phyloP scores from a whole-genome alignment of 2,888 invertebrate genomes.

The Orthosia gracilis region DNA sequence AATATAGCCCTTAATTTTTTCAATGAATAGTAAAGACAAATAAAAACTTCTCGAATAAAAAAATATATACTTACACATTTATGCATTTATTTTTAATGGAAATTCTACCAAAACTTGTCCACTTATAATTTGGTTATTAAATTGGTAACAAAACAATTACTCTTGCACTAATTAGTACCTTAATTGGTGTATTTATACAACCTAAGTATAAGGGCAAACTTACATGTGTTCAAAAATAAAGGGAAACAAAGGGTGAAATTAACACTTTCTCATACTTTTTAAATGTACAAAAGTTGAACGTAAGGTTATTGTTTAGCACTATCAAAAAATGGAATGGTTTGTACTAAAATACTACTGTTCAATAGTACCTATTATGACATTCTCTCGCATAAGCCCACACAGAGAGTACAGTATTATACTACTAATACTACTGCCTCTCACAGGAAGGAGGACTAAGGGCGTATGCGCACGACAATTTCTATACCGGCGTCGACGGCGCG shows the following conservation, averaged over 20 bases:
- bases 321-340: too few relatives aligned
- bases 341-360: too few relatives aligned
- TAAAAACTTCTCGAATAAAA: slow-evolving; percentile 1
- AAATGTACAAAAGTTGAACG: too few relatives aligned
- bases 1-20: not conserved
- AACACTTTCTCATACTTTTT: not conserved
- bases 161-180: not conserved
- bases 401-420: too few relatives aligned
- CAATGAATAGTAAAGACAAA: not conserved
- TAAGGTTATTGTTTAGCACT: too few relatives aligned
- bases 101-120: not conserved
- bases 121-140: not conserved
- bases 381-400: too few relatives aligned
- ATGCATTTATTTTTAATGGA: not conserved
- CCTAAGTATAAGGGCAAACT: not conserved
- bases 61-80: not conserved
- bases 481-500: not conserved
- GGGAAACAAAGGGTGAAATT: not conserved
- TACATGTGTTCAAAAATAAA: not conserved
- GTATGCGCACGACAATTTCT: not conserved
- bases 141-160: not conserved
- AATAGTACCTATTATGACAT: too few relatives aligned
- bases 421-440: not conserved
- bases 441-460: not conserved
- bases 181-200: not conserved